Percentiles rank a stretch among this genome's conserved stretches.
These are phyloP conservation scores for Epinotia bilunana DNA, from an alignment of 2,888 invertebrate species.

Conservation along the genomic window DNA sequence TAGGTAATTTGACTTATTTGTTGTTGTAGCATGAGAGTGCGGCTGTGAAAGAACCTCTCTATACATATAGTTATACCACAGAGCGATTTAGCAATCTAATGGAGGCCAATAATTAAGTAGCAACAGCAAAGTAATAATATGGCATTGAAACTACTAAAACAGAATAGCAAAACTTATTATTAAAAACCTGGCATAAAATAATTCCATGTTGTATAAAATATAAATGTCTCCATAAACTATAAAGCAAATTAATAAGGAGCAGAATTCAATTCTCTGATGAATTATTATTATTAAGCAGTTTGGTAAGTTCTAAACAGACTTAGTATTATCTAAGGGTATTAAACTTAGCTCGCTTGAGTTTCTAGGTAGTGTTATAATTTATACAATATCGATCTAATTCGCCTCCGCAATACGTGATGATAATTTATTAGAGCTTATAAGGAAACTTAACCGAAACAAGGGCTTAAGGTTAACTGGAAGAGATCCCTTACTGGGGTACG, in stretches of 20 bases:
- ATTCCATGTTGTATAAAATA: neutral
- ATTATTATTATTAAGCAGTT: constrained; percentile 39
- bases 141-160: neutral
- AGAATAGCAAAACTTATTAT: neutral
- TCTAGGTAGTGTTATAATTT: constrained; percentile 28
- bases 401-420: neutral
- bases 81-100: too few species aligned
- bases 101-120: too few species aligned
- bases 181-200: neutral
- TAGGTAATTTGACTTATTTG: too few species aligned
- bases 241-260: constrained; percentile 25
- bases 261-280: constrained; percentile 17
- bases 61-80: too few species aligned
- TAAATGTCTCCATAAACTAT: neutral
- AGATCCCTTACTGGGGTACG: too few species aligned
- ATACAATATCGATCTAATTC: constrained; percentile 1
- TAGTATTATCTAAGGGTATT: constrained; percentile 30
- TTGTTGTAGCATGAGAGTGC: too few species aligned
- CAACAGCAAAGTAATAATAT: neutral
- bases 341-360: constrained; percentile 29
- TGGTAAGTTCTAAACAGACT: constrained; percentile 29
- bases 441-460: too few species aligned
- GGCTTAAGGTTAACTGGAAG: too few species aligned
- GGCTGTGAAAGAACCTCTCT: too few species aligned
- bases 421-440: too few species aligned